A percentile compares a stretch with the other conserved stretches of the same genome.
phyloP scores from a whole-genome alignment of 2,888 invertebrate species.

The Apamea anceps region DNA sequence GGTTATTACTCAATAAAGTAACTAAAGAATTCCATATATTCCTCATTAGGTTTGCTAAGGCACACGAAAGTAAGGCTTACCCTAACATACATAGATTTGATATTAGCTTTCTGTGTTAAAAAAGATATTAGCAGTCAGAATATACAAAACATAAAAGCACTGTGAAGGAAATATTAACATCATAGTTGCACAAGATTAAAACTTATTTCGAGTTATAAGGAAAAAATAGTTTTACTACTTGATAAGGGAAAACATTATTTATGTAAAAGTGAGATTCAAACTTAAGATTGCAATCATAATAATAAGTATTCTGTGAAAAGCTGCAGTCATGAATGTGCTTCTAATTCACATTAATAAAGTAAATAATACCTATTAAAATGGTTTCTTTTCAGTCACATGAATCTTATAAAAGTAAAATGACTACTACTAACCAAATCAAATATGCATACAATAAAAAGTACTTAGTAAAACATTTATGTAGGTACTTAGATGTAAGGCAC shows the following conservation, averaged over 20 bases:
- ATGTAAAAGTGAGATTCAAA: background rate
- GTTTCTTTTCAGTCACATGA: background rate
- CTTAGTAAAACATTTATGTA: constrained; percentile 8
- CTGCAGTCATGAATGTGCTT: background rate
- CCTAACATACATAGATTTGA: background rate
- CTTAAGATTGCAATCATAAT: background rate
- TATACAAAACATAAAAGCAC: constrained; percentile 1
- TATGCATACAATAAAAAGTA: constrained; percentile 10
- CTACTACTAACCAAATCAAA: constrained; percentile 5
- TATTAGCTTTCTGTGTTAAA: background rate
- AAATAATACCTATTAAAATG: background rate
- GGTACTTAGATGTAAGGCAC: constrained; percentile 36
- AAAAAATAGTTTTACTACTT: background rate
- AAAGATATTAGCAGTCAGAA: background rate
- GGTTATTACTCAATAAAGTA: constrained; percentile 44
- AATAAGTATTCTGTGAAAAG: background rate
- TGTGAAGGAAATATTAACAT: constrained; percentile 27
- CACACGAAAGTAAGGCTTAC: constrained; percentile 14
- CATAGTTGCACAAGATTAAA: background rate
- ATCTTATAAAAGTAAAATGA: constrained; percentile 2
- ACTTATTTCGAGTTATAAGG: background rate
- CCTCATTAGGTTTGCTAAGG: background rate
- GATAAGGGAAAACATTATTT: background rate
- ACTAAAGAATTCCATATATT: background rate
- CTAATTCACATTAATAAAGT: background rate